Percentiles rank a stretch among this genome's conserved stretches.
These are phyloP conservation scores for Potamarius usumacintae DNA, from an alignment of 2,113 vertebrate species.

Conservation along the genomic window DNA sequence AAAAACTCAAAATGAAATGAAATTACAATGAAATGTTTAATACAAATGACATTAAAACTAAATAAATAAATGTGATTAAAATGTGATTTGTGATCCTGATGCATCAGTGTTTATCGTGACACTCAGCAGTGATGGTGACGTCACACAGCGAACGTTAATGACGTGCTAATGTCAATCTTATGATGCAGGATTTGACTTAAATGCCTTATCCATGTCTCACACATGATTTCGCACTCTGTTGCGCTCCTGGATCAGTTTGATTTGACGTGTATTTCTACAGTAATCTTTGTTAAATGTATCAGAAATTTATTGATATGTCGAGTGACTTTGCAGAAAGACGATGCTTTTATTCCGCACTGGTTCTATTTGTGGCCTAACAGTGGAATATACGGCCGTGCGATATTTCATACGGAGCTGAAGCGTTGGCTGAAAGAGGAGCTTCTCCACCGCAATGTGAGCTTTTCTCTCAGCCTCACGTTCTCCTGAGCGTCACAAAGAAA, in stretches of 20 bases:
- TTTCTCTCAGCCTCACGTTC: constrained; percentile 27
- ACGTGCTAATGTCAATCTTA: background rate
- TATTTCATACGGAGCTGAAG: constrained; percentile 64
- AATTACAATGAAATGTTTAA: too few species aligned
- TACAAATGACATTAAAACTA: too few species aligned
- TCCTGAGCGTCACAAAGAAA: background rate
- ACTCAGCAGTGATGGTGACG: too few species aligned
- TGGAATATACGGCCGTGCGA: constrained; percentile 44
- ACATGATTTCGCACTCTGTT: background rate
- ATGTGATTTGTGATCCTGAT: too few species aligned
- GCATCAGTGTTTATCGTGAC: too few species aligned
- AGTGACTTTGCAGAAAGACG: constrained; percentile 66
- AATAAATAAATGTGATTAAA: too few species aligned
- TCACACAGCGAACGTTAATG: too few species aligned
- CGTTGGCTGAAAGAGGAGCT: constrained; percentile 66
- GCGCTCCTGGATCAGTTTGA: background rate
- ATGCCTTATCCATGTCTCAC: background rate
- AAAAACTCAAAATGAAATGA: too few species aligned
- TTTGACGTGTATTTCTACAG: background rate
- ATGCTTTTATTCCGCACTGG: constrained; percentile 56
- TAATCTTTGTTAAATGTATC: background rate
- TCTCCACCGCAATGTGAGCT: constrained; percentile 63
- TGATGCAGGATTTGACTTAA: background rate
- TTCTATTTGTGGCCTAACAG: constrained; percentile 59
- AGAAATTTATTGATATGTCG: background rate